A percentile compares a stretch with the other conserved stretches of the same genome.
Conservation (phyloP, 1,140 invertebrate species). For the Periplaneta americana region DNA sequence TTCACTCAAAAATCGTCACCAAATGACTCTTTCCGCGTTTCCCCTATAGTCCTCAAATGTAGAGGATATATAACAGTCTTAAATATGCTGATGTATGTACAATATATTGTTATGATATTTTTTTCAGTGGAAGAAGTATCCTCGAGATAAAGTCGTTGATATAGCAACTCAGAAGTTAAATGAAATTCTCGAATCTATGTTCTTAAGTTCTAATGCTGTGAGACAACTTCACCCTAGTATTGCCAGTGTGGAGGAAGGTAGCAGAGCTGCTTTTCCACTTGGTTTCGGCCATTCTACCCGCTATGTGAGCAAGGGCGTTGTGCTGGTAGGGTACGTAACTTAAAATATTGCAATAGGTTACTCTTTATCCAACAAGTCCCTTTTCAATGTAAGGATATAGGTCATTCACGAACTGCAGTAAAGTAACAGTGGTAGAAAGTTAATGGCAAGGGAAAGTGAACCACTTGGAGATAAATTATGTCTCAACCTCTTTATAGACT, state of each 20-base stretch:
- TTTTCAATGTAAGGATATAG: too few species aligned
- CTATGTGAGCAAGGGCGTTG: conserved; percentile 71
- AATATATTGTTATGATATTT: too few species aligned
- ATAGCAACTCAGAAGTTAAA: not conserved
- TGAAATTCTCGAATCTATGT: not conserved
- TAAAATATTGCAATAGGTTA: too few species aligned
- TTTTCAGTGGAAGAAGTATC: conserved; percentile 61
- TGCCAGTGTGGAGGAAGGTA: conserved; percentile 49
- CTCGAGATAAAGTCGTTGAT: conserved; percentile 45
- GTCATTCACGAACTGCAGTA: too few species aligned
- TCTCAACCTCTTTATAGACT: too few species aligned
- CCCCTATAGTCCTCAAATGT: too few species aligned
- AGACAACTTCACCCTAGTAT: conserved; percentile 77
- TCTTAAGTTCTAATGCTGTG: conserved; percentile 27
- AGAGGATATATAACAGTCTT: too few species aligned
- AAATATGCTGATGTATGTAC: too few species aligned
- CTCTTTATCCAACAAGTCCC: too few species aligned
- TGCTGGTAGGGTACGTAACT: conserved; percentile 73
- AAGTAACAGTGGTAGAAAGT: not conserved
- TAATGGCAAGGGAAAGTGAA: not conserved
- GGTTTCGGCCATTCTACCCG: conserved; percentile 82
- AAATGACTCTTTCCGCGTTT: too few species aligned
- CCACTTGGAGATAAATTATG: not conserved
- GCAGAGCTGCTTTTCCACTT: conserved; percentile 86
- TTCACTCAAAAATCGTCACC: too few species aligned